phyloP scores from a whole-genome alignment of 1,140 invertebrate species.

The Drosophila kohkoa region DNA sequence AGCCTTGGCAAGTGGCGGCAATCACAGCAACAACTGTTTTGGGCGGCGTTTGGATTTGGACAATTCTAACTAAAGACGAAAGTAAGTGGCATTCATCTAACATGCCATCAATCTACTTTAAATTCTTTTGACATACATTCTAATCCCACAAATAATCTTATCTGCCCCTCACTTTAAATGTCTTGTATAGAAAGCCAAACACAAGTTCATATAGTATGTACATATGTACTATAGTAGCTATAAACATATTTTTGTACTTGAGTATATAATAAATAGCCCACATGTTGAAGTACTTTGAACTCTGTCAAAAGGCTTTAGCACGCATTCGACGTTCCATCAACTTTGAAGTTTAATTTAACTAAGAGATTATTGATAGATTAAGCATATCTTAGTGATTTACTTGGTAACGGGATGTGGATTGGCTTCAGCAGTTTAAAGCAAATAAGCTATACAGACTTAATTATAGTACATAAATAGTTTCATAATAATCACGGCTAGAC shows the following conservation, averaged over 20 bases:
- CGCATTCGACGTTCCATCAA: slow-evolving; percentile 2
- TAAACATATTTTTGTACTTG: background rate
- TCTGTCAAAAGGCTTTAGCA: slow-evolving; percentile 15
- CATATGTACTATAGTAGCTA: background rate
- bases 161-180: slow-evolving; percentile 28
- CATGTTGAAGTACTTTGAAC: slow-evolving; percentile 49
- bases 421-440: too few species aligned
- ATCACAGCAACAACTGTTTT: slow-evolving; percentile 90
- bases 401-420: too few species aligned
- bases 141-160: slow-evolving; percentile 70
- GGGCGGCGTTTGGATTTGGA: slow-evolving; percentile 89
- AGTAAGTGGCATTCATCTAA: slow-evolving; percentile 86
- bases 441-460: too few species aligned
- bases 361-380: too few species aligned
- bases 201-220: background rate
- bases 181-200: slow-evolving; percentile 8
- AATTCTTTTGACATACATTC: slow-evolving; percentile 24
- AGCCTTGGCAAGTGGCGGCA: slow-evolving; percentile 91
- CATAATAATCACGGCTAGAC: background rate
- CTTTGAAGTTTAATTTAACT: slow-evolving; percentile 7
- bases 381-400: too few species aligned
- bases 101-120: background rate
- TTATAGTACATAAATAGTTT: slow-evolving; percentile 1
- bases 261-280: slow-evolving; percentile 8
- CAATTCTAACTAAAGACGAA: slow-evolving; percentile 90